A percentile compares a stretch with the other conserved stretches of the same genome.
Evolutionary conservation across 2,888 invertebrate genomes (phyloP).

Genomic region (Anaspis maculata): DNA sequence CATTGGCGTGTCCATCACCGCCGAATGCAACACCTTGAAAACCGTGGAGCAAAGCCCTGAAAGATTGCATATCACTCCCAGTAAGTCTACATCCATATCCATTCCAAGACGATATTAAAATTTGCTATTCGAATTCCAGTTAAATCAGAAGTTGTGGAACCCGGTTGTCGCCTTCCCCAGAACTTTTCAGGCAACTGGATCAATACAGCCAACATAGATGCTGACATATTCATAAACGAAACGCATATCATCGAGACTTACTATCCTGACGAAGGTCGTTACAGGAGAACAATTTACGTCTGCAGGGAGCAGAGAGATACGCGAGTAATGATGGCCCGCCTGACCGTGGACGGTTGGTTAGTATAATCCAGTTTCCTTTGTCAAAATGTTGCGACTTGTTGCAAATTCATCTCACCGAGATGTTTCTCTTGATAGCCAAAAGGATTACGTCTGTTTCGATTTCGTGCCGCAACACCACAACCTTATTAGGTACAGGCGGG

Average conservation of each 20-base stretch:
- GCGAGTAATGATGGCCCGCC: conserved; percentile 90
- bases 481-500: conserved; percentile 82
- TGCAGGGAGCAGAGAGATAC: conserved; percentile 89
- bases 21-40: conserved; percentile 86
- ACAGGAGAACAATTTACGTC: conserved; percentile 82
- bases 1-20: conserved; percentile 86
- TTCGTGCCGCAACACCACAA: conserved; percentile 94
- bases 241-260: conserved; percentile 95
- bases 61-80: conserved; percentile 76
- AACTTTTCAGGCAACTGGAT: conserved; percentile 95
- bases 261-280: conserved; percentile 86
- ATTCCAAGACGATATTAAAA: background rate
- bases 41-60: conserved; percentile 92
- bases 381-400: background rate
- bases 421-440: conserved; percentile 59
- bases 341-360: conserved; percentile 91
- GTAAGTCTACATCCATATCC: conserved; percentile 39
- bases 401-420: background rate
- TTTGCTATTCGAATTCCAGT: conserved; percentile 29
- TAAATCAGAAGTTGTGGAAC: conserved; percentile 80
- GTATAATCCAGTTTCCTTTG: conserved; percentile 14
- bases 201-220: conserved; percentile 94
- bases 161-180: conserved; percentile 86
- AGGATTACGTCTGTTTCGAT: conserved; percentile 95
- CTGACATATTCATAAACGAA: conserved; percentile 87